phyloP scores from a whole-genome alignment of 2,888 invertebrate species.

The Xanthorhoe spadicearia region DNA sequence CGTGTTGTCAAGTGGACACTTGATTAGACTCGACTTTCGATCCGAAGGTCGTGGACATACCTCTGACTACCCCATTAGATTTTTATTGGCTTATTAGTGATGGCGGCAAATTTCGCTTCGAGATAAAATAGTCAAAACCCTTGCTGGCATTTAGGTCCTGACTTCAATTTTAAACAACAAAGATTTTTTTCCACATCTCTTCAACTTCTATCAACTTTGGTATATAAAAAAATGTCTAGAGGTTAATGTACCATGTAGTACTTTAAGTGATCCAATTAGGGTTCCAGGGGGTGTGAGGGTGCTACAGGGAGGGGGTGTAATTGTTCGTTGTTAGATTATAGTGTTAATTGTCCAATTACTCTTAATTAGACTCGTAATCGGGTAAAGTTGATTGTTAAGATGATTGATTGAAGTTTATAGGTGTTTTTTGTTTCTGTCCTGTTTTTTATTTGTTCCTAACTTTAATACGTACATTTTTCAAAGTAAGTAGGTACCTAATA shows the following conservation, averaged over 20 bases:
- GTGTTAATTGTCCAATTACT: conserved; percentile 2
- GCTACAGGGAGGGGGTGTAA: neutral
- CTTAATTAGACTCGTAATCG: conserved; percentile 4
- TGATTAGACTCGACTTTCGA: too few species aligned
- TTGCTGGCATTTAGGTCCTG: neutral
- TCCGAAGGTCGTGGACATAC: too few species aligned
- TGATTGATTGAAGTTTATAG: neutral
- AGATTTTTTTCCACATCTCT: neutral
- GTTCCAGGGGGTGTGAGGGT: conserved; percentile 6
- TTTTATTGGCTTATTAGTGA: too few species aligned
- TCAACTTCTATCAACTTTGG: neutral
- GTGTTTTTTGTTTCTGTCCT: too few species aligned
- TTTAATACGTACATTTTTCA: too few species aligned
- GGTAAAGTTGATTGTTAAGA: neutral
- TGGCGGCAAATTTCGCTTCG: too few species aligned
- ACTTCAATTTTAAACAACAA: neutral
- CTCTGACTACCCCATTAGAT: too few species aligned
- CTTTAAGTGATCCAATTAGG: conserved; percentile 12
- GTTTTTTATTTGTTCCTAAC: too few species aligned
- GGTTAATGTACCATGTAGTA: conserved; percentile 8
- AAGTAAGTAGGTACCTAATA: too few species aligned
- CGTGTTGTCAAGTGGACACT: too few species aligned
- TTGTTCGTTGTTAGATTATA: conserved; percentile 10
- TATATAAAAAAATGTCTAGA: neutral
- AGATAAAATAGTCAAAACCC: too few species aligned